These are phyloP conservation scores for Epinotia ramella DNA, from an alignment of 2,888 invertebrate genomes.

Conservation along the genomic window DNA sequence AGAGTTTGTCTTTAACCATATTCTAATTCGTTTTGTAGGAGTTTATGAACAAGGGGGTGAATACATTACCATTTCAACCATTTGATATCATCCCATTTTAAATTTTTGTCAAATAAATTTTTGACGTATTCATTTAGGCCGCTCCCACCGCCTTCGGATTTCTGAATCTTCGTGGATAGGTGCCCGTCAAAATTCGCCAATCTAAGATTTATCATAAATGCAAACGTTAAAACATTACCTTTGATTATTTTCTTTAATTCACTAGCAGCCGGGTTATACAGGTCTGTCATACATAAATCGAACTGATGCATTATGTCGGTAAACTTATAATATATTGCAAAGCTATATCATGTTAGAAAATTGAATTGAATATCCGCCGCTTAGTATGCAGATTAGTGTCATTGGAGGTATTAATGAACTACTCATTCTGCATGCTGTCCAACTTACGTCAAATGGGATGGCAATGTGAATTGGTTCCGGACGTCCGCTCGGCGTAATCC, in stretches of 20 bases:
- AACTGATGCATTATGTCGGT: no score
- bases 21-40: no score
- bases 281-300: no score
- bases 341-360: no score
- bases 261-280: no score
- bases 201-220: constrained; percentile 68
- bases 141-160: constrained; percentile 84
- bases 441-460: constrained; percentile 89
- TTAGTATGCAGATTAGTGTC: no score
- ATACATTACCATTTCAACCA: constrained; percentile 90
- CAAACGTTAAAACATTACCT: neutral
- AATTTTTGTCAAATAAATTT: constrained; percentile 90
- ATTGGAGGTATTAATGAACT: no score
- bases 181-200: constrained; percentile 92
- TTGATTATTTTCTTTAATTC: no score
- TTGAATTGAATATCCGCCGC: no score
- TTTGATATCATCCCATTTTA: constrained; percentile 94
- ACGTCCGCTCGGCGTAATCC: constrained; percentile 93
- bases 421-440: neutral
- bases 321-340: no score
- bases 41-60: neutral
- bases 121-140: constrained; percentile 92
- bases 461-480: constrained; percentile 93
- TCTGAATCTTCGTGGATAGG: constrained; percentile 77
- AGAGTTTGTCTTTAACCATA: no score